Conservation (phyloP, 2,113 vertebrate species). For the Osmerus mordax region DNA sequence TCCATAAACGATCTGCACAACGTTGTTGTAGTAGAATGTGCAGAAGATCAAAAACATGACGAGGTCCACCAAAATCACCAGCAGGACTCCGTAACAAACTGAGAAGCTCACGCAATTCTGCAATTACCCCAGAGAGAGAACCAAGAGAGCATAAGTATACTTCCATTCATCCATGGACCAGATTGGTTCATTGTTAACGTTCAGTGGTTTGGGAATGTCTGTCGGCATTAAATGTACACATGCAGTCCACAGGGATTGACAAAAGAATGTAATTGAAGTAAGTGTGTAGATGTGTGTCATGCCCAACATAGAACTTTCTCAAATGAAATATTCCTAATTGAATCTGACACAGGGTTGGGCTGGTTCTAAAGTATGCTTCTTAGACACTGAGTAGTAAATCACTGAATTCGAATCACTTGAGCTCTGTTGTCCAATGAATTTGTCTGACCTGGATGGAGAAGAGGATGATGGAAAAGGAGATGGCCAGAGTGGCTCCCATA, state of each 20-base stretch:
- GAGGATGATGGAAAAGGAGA: constrained; percentile 63
- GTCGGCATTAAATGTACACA: no score
- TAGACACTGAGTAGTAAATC: not conserved
- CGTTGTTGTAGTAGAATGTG: constrained; percentile 61
- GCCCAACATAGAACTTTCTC: not conserved
- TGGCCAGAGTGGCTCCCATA: constrained; percentile 62
- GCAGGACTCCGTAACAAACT: constrained; percentile 52
- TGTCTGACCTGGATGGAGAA: constrained; percentile 69
- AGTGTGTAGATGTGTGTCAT: no score
- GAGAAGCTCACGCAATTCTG: constrained; percentile 68
- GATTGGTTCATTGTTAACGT: not conserved
- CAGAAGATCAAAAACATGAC: constrained; percentile 67
- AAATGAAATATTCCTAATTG: not conserved
- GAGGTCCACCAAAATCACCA: constrained; percentile 56
- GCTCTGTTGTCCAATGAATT: not conserved
- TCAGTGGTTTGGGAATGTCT: not conserved
- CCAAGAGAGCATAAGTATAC: not conserved
- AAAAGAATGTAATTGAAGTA: not conserved
- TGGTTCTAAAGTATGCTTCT: no score
- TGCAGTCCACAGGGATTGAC: not conserved
- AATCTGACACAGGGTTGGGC: not conserved
- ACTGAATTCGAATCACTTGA: not conserved
- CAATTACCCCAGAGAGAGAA: constrained; percentile 8
- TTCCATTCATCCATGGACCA: not conserved
- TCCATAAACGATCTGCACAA: constrained; percentile 58